Percentiles rank a stretch among this genome's conserved stretches.
These are phyloP conservation scores for Himalopsyche tibetana DNA, from an alignment of 2,888 invertebrate genomes.

Conservation along the genomic window DNA sequence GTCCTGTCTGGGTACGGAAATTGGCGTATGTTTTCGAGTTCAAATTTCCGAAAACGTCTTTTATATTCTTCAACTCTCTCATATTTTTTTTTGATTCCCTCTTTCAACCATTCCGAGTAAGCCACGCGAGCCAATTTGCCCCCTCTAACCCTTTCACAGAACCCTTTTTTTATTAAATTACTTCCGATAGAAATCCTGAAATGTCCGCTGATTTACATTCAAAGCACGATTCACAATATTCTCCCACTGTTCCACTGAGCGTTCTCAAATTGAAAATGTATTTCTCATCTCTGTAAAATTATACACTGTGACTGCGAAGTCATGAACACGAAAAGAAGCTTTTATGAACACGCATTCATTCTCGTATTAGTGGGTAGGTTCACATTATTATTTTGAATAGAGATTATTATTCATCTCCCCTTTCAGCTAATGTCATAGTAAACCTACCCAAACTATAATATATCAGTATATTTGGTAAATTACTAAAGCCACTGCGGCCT, in stretches of 20 bases:
- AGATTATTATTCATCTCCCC: not conserved
- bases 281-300: slow-evolving; percentile 36
- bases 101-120: slow-evolving; percentile 11
- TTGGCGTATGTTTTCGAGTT: slow-evolving; percentile 17
- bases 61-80: slow-evolving; percentile 31
- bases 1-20: not conserved
- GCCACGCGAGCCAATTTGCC: slow-evolving; percentile 30
- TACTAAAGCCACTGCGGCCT: too few species aligned
- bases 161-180: slow-evolving; percentile 63
- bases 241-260: slow-evolving; percentile 44
- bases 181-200: slow-evolving; percentile 58
- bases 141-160: slow-evolving; percentile 23
- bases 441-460: too few species aligned
- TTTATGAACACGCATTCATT: not conserved
- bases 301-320: slow-evolving; percentile 41
- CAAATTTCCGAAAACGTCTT: slow-evolving; percentile 26
- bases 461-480: too few species aligned
- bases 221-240: slow-evolving; percentile 57
- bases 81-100: slow-evolving; percentile 24
- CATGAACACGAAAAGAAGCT: slow-evolving; percentile 5
- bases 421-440: not conserved
- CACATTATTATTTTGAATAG: slow-evolving; percentile 1
- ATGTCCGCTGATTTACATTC: slow-evolving; percentile 56
- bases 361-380: slow-evolving; percentile 4
- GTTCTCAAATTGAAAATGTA: slow-evolving; percentile 42